Conservation (phyloP, 2,797 vertebrate genomes). For the Lepus oiostolus region DNA sequence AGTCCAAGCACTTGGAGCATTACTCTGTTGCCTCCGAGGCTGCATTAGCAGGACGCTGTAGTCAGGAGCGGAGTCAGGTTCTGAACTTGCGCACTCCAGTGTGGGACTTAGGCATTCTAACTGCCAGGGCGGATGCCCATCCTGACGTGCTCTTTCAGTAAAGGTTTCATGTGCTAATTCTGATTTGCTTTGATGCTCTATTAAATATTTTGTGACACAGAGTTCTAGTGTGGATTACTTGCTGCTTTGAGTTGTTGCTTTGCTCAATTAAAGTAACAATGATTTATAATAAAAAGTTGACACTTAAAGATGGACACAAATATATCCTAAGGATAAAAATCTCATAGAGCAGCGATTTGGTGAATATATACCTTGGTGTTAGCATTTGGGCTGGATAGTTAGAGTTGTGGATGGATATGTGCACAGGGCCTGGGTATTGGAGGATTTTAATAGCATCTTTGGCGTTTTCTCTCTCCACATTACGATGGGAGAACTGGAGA, state of each 20-base stretch:
- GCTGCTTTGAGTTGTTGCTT: slow-evolving; percentile 35
- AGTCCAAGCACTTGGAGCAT: too few species aligned
- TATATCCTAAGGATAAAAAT: not conserved
- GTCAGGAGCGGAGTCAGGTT: too few species aligned
- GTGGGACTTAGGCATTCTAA: too few species aligned
- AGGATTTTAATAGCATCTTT: not conserved
- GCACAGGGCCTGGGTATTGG: not conserved
- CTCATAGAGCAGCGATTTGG: not conserved
- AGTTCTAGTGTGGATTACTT: not conserved
- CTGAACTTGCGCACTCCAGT: too few species aligned
- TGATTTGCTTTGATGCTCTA: slow-evolving; percentile 21
- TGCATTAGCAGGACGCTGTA: too few species aligned
- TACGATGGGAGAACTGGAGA: not conserved
- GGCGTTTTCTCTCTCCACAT: too few species aligned
- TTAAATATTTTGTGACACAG: slow-evolving; percentile 51
- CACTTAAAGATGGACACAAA: not conserved
- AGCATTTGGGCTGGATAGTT: not conserved
- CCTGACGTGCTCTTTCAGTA: not conserved
- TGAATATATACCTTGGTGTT: not conserved
- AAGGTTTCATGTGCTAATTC: not conserved
- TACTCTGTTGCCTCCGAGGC: too few species aligned
- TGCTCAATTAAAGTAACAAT: not conserved
- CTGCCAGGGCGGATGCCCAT: too few species aligned
- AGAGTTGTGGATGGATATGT: not conserved
- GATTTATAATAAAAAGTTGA: slow-evolving; percentile 26